These are phyloP conservation scores for Scaptomyza caliginosa DNA, from an alignment of 2,888 invertebrate genomes.

Conservation along the genomic window DNA sequence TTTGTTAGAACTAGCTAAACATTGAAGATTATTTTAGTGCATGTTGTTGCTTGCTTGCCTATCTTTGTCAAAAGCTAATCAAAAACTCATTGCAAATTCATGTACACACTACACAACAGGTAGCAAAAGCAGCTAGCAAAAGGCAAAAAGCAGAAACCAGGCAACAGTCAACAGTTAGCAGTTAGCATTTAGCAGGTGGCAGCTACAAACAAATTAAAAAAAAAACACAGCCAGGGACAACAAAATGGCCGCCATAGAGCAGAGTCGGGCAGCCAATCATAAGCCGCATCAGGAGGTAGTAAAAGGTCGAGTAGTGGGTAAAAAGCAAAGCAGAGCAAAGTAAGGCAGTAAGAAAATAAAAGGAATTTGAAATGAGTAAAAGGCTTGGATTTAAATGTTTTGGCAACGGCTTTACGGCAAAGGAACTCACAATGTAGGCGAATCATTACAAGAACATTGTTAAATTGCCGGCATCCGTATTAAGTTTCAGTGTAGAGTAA, in stretches of 20 bases:
- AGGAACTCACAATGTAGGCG: background rate
- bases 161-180: background rate
- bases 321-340: background rate
- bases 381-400: conserved; percentile 42
- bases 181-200: conserved; percentile 1
- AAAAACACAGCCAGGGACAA: conserved; percentile 2
- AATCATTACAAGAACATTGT: conserved; percentile 42
- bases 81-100: conserved; percentile 72
- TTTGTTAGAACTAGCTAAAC: conserved; percentile 14
- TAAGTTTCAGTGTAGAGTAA: conserved; percentile 4
- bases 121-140: background rate
- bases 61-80: conserved; percentile 62
- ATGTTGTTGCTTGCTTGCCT: conserved; percentile 22
- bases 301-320: background rate
- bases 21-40: conserved; percentile 19
- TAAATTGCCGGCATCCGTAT: conserved; percentile 37
- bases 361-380: conserved; percentile 44
- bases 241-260: conserved; percentile 21
- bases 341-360: conserved; percentile 25
- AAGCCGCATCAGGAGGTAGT: background rate
- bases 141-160: no score
- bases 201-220: conserved; percentile 9
- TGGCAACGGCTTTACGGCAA: conserved; percentile 6
- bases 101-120: conserved; percentile 50
- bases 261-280: conserved; percentile 13